Percentiles rank a stretch among this genome's conserved stretches.
Evolutionary conservation across 1,140 invertebrate genomes (phyloP).

Genomic region (Rhyzopertha dominica): DNA sequence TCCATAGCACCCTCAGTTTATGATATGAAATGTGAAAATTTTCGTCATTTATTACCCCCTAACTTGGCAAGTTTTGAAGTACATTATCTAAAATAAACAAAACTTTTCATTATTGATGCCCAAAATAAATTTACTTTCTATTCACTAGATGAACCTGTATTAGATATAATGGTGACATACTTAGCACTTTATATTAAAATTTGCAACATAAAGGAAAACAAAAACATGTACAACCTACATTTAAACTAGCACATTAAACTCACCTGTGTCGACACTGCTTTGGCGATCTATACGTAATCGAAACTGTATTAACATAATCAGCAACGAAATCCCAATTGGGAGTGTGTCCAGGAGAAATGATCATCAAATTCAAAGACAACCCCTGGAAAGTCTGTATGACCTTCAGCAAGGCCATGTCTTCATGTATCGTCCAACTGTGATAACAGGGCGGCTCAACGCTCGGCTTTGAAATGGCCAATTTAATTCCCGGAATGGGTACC

Average conservation of each 20-base stretch:
- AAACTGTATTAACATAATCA: slow-evolving; percentile 83
- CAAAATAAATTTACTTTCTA: too few relatives aligned
- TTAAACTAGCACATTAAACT: slow-evolving; percentile 7
- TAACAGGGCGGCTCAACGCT: slow-evolving; percentile 58
- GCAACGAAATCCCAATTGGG: slow-evolving; percentile 94
- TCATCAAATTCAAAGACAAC: slow-evolving; percentile 70
- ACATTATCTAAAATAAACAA: too few relatives aligned
- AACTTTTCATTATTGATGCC: too few relatives aligned
- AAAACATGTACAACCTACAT: too few relatives aligned
- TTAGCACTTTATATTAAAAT: too few relatives aligned
- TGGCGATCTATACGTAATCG: slow-evolving; percentile 76
- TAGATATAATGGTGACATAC: too few relatives aligned
- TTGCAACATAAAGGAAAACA: too few relatives aligned
- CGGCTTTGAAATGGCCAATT: slow-evolving; percentile 52
- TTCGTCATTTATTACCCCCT: too few relatives aligned
- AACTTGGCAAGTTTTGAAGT: too few relatives aligned
- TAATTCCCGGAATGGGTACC: slow-evolving; percentile 55
- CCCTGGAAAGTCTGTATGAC: slow-evolving; percentile 80
- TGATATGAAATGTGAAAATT: too few relatives aligned
- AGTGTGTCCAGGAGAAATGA: slow-evolving; percentile 75
- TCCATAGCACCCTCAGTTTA: too few relatives aligned
- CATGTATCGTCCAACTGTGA: slow-evolving; percentile 83
- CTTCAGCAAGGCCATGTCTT: slow-evolving; percentile 85
- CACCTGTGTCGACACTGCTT: slow-evolving; percentile 80
- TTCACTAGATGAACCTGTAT: too few relatives aligned